These are phyloP conservation scores for Garra rufa DNA, from an alignment of 2,113 vertebrate species.

Conservation along the genomic window DNA sequence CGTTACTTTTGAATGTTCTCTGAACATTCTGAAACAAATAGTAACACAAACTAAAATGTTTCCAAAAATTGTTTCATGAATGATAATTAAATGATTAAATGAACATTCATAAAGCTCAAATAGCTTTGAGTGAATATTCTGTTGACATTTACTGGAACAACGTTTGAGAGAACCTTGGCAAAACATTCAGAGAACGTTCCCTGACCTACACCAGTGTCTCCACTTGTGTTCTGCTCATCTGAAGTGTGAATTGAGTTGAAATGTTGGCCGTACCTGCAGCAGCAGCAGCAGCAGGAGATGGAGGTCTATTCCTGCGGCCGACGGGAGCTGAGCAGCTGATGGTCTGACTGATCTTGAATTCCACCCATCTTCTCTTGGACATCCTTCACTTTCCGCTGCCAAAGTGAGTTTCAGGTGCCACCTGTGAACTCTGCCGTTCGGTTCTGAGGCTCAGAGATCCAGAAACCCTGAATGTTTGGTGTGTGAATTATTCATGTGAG, in stretches of 20 bases:
- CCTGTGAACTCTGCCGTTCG: conserved; percentile 8
- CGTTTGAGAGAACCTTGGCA: too few relatives aligned
- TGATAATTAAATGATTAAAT: too few relatives aligned
- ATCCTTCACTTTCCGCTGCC: conserved; percentile 67
- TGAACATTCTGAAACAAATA: neutral
- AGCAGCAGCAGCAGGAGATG: conserved; percentile 52
- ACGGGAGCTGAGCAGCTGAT: conserved; percentile 80
- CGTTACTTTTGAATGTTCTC: too few relatives aligned
- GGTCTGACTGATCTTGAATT: conserved; percentile 86
- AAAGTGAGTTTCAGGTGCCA: neutral
- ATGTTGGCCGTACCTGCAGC: neutral
- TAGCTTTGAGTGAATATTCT: too few relatives aligned
- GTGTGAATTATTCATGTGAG: conserved; percentile 87
- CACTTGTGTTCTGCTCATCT: neutral
- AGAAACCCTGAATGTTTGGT: conserved; percentile 66
- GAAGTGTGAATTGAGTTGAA: neutral
- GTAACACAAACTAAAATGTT: neutral
- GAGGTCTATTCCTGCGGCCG: conserved; percentile 72
- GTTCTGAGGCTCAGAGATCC: neutral
- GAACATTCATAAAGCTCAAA: too few relatives aligned
- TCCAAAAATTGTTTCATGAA: too few relatives aligned
- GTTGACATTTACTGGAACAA: too few relatives aligned
- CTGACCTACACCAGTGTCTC: too few relatives aligned
- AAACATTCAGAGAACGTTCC: too few relatives aligned
- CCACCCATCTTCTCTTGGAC: conserved; percentile 83